Base-by-base conservation (phyloP, 2,888 invertebrate species). In the Cosmopolites sordidus region DNA sequence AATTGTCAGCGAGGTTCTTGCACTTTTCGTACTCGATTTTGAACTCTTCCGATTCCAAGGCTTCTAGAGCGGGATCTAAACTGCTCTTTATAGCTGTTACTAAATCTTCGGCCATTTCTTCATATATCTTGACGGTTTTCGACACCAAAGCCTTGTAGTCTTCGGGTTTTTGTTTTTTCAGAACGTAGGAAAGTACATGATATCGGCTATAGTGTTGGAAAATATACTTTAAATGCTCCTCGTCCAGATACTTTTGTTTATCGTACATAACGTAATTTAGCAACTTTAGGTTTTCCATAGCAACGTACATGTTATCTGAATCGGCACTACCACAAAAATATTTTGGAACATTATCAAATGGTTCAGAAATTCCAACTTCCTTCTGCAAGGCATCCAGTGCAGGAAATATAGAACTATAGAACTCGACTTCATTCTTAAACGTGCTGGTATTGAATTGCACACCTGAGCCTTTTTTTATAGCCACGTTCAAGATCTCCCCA, bases 121-220 rank as follows among this genome's bases (percentile, higher is more conserved):
- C 22, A 8, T 22, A 22, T 6, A 37, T n/a, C n/a, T 37, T 37
- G 5, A 37, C n/a, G 14, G n/a, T 8, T n/a, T n/a, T 37, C 14
- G 43, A 3, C 3, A 6, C 11, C 2, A 43, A 3, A 16, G 14
- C 17, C 14, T 18, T 12, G 29, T 52, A 52, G 12, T 45, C 41
- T 39, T 51, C 46, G 2, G 5, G 17, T 29, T 52, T 48, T 16
- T 49, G 42, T 2, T 52, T 22, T 39, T 52, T 52, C 18, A 46
- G 44, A 16, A 48, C 38, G 45, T 48, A 56, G 4, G 45, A 48
- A 2, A 56, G 29, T 1, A 52, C 56, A 29, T 56, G 56, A 29
- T 33, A 52, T 43, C 39, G 43, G 8, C 51, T 52, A 22, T 56
- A 56, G 1, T 5, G 29, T 12, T 39, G 16, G 48, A 51, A 56